Percentiles rank a stretch among this genome's conserved stretches.
phyloP scores from a whole-genome alignment of 1,140 invertebrate genomes.

The Habropoda laboriosa region DNA sequence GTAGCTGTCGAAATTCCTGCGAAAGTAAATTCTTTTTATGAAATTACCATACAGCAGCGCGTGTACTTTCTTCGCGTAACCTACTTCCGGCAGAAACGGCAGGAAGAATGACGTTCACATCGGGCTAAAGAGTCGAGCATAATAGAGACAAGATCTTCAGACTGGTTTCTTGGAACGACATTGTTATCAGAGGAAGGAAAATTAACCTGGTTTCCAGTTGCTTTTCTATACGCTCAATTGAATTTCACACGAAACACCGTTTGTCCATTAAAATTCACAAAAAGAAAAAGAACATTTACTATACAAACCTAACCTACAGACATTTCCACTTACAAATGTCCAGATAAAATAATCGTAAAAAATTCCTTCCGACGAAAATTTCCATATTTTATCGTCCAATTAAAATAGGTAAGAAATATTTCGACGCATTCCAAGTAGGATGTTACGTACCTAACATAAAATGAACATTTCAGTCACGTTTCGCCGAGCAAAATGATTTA shows the following conservation, averaged over 20 bases:
- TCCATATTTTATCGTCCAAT: too few species aligned
- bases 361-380: too few species aligned
- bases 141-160: slow-evolving; percentile 50
- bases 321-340: too few species aligned
- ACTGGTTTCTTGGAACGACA: slow-evolving; percentile 52
- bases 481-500: too few species aligned
- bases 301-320: too few species aligned
- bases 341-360: too few species aligned
- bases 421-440: too few species aligned
- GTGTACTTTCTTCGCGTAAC: slow-evolving; percentile 52
- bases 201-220: slow-evolving; percentile 36
- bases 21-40: slow-evolving; percentile 27
- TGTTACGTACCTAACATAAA: too few species aligned
- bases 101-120: slow-evolving; percentile 29
- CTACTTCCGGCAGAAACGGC: slow-evolving; percentile 33
- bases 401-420: too few species aligned
- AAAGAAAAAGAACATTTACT: too few species aligned
- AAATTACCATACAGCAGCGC: not conserved
- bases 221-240: slow-evolving; percentile 17
- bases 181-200: slow-evolving; percentile 56
- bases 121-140: slow-evolving; percentile 35
- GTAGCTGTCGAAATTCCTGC: slow-evolving; percentile 26
- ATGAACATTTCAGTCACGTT: too few species aligned
- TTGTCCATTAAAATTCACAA: too few species aligned
- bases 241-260: slow-evolving; percentile 23